These are phyloP conservation scores for Hydractinia symbiolongicarpus DNA, from an alignment of 30 jellyfish, hydroid and myxozoan genomes.

Conservation along the genomic window DNA sequence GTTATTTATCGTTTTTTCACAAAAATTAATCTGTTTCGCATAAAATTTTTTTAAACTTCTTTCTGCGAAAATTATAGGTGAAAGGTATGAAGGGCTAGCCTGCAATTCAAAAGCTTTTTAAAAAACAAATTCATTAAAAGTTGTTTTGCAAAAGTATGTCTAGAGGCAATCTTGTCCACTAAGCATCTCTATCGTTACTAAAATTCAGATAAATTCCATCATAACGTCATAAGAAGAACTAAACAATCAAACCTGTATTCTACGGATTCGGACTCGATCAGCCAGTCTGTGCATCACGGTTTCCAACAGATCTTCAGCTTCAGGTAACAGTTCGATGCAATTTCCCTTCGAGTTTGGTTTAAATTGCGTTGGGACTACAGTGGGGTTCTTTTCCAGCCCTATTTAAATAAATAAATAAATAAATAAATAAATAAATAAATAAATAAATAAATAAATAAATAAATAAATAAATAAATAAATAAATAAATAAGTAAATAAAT, in stretches of 20 bases:
- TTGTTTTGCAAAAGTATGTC: too few species aligned
- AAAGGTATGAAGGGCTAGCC: too few species aligned
- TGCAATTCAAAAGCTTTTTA: too few species aligned
- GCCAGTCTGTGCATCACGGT: slow-evolving; percentile 78
- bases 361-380: slow-evolving; percentile 50
- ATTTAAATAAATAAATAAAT: not conserved
- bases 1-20: too few species aligned
- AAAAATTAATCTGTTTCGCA: too few species aligned
- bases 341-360: slow-evolving; percentile 51
- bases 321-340: slow-evolving; percentile 42
- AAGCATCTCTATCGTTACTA: too few species aligned
- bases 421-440: not conserved
- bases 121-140: too few species aligned
- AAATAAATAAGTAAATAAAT: too few species aligned
- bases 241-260: slow-evolving; percentile 67
- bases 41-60: too few species aligned
- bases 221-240: not conserved
- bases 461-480: not conserved
- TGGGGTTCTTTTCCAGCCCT: slow-evolving; percentile 80
- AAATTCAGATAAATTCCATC: too few species aligned
- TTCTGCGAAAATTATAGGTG: too few species aligned
- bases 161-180: too few species aligned
- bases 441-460: not conserved
- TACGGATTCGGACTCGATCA: slow-evolving; percentile 70
- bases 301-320: slow-evolving; percentile 63